phyloP scores from a whole-genome alignment of 2,797 vertebrate species.

The Steatocranus sp. region DNA sequence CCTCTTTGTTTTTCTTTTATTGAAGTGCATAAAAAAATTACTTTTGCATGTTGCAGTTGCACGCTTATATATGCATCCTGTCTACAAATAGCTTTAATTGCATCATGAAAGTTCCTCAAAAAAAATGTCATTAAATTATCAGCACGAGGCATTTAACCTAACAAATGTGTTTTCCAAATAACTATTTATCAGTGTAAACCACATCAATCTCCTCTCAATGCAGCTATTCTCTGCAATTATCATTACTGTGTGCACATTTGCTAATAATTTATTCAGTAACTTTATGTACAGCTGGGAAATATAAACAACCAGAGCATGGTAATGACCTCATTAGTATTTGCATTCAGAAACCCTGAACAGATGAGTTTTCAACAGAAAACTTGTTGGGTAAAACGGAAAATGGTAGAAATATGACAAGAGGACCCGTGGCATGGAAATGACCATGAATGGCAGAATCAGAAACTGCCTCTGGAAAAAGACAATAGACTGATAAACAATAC shows the following conservation, averaged over 20 bases:
- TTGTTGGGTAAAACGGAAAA: constrained; percentile 9
- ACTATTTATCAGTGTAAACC: constrained; percentile 27
- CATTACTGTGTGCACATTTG: not conserved
- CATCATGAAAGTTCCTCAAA: not conserved
- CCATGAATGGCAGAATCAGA: not conserved
- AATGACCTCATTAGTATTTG: constrained; percentile 31
- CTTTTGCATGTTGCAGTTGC: not conserved
- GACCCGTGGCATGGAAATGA: not conserved
- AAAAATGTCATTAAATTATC: not conserved
- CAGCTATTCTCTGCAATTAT: not conserved
- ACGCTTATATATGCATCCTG: not conserved
- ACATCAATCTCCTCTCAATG: not conserved
- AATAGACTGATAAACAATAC: constrained; percentile 13
- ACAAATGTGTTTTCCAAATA: constrained; percentile 2
- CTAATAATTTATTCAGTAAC: not conserved
- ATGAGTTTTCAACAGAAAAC: constrained; percentile 1
- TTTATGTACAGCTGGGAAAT: not conserved
- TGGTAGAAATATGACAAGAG: not conserved
- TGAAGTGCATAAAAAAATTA: not conserved
- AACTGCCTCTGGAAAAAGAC: not conserved
- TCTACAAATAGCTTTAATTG: not conserved
- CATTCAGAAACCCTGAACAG: not conserved
- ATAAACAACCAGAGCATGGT: not conserved
- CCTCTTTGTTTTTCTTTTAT: not conserved
- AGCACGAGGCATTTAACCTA: not conserved